These are phyloP conservation scores for Thermophis baileyi DNA, from an alignment of 2,113 vertebrate species.

Conservation along the genomic window DNA sequence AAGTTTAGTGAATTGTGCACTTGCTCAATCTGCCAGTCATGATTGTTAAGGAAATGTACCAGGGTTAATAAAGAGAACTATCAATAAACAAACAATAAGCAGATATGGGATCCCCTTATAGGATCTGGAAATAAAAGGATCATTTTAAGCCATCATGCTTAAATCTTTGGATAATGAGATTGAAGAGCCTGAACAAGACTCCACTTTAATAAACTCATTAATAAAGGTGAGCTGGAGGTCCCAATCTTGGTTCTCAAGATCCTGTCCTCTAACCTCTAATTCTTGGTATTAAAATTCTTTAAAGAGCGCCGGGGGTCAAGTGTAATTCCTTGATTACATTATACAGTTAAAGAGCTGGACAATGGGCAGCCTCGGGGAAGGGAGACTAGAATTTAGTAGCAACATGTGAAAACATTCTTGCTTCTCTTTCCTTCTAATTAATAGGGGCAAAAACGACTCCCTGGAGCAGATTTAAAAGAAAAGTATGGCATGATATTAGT, in stretches of 20 bases:
- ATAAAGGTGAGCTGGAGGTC: neutral
- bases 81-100: neutral
- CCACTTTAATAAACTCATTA: neutral
- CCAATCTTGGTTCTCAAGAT: neutral
- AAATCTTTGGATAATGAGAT: neutral
- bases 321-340: neutral
- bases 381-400: neutral
- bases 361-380: neutral
- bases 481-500: neutral
- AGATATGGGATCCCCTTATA: neutral
- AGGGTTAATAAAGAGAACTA: neutral
- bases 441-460: neutral
- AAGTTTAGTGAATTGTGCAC: neutral
- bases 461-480: neutral
- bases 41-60: neutral
- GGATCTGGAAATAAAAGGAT: neutral
- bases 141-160: neutral
- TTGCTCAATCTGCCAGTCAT: neutral
- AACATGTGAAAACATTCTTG: neutral
- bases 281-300: neutral
- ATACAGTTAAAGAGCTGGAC: neutral
- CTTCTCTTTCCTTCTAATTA: neutral
- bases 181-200: neutral
- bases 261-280: neutral
- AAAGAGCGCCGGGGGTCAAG: neutral